A percentile compares a stretch with the other conserved stretches of the same genome.
phyloP scores from a whole-genome alignment of 2,113 vertebrate genomes.

The Chunga burmeisteri region DNA sequence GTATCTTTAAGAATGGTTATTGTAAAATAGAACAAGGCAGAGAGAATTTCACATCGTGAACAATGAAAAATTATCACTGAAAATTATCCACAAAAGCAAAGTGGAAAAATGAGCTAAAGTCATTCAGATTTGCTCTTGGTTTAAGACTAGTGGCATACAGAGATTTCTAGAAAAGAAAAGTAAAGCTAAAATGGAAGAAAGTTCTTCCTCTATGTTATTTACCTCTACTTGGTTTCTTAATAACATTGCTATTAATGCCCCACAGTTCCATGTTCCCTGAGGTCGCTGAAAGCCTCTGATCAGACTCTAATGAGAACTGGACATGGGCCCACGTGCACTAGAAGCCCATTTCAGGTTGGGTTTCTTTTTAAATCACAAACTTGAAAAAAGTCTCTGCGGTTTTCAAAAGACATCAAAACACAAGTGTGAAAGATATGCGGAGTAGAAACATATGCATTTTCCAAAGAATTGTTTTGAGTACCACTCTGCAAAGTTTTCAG shows the following conservation, averaged over 20 bases:
- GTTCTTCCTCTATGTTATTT: neutral
- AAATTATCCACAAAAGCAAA: neutral
- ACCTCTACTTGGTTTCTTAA: neutral
- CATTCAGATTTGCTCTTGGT: neutral
- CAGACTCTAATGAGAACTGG: neutral
- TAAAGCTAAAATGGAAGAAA: neutral
- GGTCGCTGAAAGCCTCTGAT: neutral
- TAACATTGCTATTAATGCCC: neutral
- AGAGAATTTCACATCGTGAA: neutral
- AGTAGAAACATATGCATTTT: neutral
- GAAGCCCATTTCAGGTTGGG: neutral
- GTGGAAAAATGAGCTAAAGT: neutral
- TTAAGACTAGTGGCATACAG: neutral
- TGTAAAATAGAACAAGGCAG: conserved; percentile 19
- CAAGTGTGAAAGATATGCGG: neutral
- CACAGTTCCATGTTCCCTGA: neutral
- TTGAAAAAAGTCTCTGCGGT: neutral
- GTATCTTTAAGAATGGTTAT: conserved; percentile 39
- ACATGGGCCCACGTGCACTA: neutral
- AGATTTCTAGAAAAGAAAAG: neutral
- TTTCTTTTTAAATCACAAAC: neutral
- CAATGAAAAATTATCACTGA: conserved; percentile 1
- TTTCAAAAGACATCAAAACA: neutral
- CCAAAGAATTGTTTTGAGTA: neutral
- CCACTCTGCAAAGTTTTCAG: neutral